phyloP scores from a whole-genome alignment of 2,113 vertebrate genomes.

The pig (Sus scrofa) region DNA sequence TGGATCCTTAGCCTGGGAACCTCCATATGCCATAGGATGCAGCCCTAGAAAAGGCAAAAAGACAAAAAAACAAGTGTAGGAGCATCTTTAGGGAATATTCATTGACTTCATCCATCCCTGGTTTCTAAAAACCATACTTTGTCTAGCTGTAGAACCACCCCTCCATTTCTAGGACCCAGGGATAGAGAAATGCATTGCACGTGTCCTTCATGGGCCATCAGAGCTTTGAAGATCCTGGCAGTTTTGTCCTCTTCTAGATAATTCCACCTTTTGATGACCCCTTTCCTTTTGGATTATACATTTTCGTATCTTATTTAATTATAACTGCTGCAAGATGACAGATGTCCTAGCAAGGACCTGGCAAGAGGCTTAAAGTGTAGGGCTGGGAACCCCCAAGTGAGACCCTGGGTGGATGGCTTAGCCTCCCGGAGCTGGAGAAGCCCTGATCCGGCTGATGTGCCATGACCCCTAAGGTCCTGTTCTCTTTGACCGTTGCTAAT shows the following conservation, averaged over 20 bases:
- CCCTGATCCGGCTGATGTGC: background rate
- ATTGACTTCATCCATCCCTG: background rate
- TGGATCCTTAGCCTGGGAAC: no score
- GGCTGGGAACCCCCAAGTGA: background rate
- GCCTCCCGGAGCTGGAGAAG: background rate
- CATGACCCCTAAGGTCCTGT: background rate
- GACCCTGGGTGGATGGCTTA: background rate
- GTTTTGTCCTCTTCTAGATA: background rate
- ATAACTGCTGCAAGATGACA: background rate
- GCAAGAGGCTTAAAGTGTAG: background rate
- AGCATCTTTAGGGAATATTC: no score
- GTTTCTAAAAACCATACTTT: background rate
- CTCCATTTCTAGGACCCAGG: background rate
- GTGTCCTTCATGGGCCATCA: background rate
- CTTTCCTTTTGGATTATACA: background rate
- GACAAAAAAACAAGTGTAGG: no score
- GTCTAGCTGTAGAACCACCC: background rate
- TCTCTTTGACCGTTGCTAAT: background rate
- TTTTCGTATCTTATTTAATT: constrained; percentile 16
- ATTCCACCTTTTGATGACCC: background rate
- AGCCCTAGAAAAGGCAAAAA: no score
- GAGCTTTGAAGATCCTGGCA: background rate
- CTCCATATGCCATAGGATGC: no score
- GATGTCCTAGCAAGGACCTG: background rate
- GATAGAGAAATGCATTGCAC: background rate